Evolutionary conservation across 2,888 invertebrate genomes (phyloP).

Genomic region (Polylopha cassiicola): DNA sequence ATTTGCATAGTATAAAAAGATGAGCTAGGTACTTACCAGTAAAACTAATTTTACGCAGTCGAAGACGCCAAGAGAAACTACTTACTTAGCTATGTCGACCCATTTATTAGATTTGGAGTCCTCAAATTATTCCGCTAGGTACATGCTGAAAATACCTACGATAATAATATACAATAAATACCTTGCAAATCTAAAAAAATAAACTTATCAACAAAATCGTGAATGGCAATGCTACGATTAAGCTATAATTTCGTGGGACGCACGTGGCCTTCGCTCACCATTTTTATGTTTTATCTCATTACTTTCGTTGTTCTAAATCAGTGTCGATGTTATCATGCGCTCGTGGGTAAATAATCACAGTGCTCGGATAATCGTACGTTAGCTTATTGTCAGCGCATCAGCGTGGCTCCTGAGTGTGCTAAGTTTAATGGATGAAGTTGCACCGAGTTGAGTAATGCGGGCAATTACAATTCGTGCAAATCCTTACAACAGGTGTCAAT

Average conservation of each 20-base stretch:
- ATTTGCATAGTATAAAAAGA: too few species aligned
- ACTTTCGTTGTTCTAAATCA: constrained; percentile 13
- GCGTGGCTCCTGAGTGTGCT: constrained; percentile 6
- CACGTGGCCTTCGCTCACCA: constrained; percentile 27
- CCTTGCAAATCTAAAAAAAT: too few species aligned
- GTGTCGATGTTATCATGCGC: constrained; percentile 15
- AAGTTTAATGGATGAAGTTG: constrained; percentile 7
- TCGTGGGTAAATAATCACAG: constrained; percentile 5
- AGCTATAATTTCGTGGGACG: constrained; percentile 20
- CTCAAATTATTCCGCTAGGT: too few species aligned
- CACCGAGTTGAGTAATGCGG: constrained; percentile 14
- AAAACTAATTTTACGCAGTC: too few species aligned
- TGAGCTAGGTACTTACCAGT: too few species aligned
- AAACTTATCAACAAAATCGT: too few species aligned
- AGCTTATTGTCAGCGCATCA: constrained; percentile 14
- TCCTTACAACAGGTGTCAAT: constrained; percentile 15
- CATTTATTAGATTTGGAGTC: too few species aligned
- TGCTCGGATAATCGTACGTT: constrained; percentile 1
- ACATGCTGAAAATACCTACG: too few species aligned
- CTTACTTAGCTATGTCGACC: too few species aligned
- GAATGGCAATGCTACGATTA: constrained; percentile 4
- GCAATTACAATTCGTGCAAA: constrained; percentile 20
- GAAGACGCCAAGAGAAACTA: too few species aligned
- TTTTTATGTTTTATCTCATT: constrained; percentile 19
- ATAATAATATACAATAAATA: too few species aligned